These are phyloP conservation scores for Psix sp. DNA, from an alignment of 1,140 invertebrate genomes.

Conservation along the genomic window DNA sequence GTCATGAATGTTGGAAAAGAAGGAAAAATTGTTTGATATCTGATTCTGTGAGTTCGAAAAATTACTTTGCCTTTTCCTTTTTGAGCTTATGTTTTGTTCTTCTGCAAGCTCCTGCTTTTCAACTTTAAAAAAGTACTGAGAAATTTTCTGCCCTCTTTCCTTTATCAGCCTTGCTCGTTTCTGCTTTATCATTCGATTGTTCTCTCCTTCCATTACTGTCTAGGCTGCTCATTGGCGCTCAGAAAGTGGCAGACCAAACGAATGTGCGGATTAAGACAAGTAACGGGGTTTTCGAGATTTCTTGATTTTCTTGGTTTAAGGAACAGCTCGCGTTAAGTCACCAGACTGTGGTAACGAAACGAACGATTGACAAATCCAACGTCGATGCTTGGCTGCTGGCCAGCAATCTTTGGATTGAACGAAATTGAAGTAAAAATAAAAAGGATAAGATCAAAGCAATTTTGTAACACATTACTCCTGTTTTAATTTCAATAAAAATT, in stretches of 20 bases:
- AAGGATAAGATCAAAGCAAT: conserved; percentile 2
- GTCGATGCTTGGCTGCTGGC: conserved; percentile 62
- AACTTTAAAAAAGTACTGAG: conserved; percentile 5
- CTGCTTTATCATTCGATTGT: conserved; percentile 55
- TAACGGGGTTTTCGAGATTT: conserved; percentile 63
- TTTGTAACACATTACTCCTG: not conserved
- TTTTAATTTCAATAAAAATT: conserved; percentile 1
- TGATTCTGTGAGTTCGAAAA: too few species aligned
- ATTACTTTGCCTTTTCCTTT: conserved; percentile 5
- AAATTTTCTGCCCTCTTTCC: conserved; percentile 18
- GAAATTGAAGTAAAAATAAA: conserved; percentile 22
- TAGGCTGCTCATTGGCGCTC: conserved; percentile 35
- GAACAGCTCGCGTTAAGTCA: conserved; percentile 55
- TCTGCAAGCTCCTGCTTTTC: conserved; percentile 20
- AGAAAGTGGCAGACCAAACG: conserved; percentile 50
- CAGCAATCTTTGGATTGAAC: conserved; percentile 60
- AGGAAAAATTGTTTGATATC: too few species aligned
- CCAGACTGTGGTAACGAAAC: conserved; percentile 22
- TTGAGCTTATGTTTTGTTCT: conserved; percentile 3
- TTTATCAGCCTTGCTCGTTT: conserved; percentile 25
- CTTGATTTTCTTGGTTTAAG: conserved; percentile 52
- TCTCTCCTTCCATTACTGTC: conserved; percentile 38
- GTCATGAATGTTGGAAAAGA: too few species aligned
- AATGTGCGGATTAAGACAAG: conserved; percentile 69
- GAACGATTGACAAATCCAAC: conserved; percentile 68